Evolutionary conservation across 2,797 vertebrate genomes (phyloP), one percentile per base, ranked within the genome.

Genomic region (Aeoliscus strigatus): DNA sequence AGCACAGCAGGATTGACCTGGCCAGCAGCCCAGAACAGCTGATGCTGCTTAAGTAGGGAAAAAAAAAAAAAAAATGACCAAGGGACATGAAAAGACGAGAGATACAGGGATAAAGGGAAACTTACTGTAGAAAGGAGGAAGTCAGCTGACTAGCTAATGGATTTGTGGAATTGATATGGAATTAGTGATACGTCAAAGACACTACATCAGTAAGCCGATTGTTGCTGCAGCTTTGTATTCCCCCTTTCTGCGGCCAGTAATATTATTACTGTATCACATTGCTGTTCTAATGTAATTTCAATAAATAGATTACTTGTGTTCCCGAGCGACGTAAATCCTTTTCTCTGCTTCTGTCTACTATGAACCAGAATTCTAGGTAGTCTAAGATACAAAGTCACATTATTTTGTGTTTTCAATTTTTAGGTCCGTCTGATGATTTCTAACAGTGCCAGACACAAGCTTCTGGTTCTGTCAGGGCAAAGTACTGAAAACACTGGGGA

Each of bases 371-470:
- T 25, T 5, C n/a, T 4, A 2, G 8, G 24, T 25, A 25, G 3
- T 24, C 1, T 14, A 1, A 2, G 29, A 44, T 39, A 49, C 3
- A n/a, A n/a, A n/a, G n/a, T n/a, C 18, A 6, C 3, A 21, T 21
- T 3, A 21, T 14, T 45, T 13, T 48, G n/a, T n/a, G n/a, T n/a
- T 44, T 45, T 36, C 1, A 14, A 28, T 51, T 17, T 63, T 49
- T 5, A 98, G 96, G 92, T 89, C 33, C 94, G 94, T 43, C 79
- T 98, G 69, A 93, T 98, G 94, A 91, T 98, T 79, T 96, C 96
- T 7, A 93, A 98, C 14, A 88, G 91, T 4, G 91, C 96, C 66
- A 88, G 93, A 43, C 93, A 97, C 86, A 98, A 98, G 61, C 89
- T 97, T 29, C 86, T 98, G 26, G 90, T 98, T 42, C 84, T 98